Conservation (phyloP, 2,113 vertebrate species). For the Saccopteryx leptura region DNA sequence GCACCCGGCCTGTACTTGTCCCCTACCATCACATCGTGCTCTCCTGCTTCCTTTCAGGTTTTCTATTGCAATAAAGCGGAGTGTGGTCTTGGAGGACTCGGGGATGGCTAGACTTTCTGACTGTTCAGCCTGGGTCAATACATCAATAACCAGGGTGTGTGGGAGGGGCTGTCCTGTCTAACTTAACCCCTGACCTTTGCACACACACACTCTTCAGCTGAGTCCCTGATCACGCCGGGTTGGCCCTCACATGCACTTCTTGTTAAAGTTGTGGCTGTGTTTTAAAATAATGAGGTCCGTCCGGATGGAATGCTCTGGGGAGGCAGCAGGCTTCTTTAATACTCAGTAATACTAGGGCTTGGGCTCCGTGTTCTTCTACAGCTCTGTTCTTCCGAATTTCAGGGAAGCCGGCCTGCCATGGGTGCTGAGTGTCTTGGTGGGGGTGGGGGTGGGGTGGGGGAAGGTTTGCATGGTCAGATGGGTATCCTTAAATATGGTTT, state of each 20-base stretch:
- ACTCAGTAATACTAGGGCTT: conserved; percentile 17
- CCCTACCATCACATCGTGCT: conserved; percentile 50
- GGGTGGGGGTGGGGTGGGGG: too few species aligned
- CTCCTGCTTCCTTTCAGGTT: conserved; percentile 67
- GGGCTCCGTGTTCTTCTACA: conserved; percentile 29
- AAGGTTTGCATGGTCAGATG: neutral
- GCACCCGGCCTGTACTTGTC: conserved; percentile 44
- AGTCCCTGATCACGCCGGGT: neutral
- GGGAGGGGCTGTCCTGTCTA: conserved; percentile 36
- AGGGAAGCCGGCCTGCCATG: neutral
- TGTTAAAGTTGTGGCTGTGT: conserved; percentile 71
- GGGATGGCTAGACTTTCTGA: conserved; percentile 68
- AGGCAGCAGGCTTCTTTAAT: neutral
- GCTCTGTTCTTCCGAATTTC: conserved; percentile 40
- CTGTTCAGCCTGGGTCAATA: conserved; percentile 58
- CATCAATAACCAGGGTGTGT: conserved; percentile 63
- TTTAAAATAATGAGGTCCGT: conserved; percentile 77
- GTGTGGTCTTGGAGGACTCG: conserved; percentile 59
- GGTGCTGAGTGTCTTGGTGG: neutral
- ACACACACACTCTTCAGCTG: conserved; percentile 16
- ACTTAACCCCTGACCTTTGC: conserved; percentile 64
- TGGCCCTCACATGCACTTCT: conserved; percentile 61
- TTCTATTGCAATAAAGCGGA: conserved; percentile 64
- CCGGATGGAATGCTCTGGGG: conserved; percentile 49
- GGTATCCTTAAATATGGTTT: neutral